Base-by-base conservation (phyloP, 2,888 invertebrate species). In the Chrysolina haemoptera region DNA sequence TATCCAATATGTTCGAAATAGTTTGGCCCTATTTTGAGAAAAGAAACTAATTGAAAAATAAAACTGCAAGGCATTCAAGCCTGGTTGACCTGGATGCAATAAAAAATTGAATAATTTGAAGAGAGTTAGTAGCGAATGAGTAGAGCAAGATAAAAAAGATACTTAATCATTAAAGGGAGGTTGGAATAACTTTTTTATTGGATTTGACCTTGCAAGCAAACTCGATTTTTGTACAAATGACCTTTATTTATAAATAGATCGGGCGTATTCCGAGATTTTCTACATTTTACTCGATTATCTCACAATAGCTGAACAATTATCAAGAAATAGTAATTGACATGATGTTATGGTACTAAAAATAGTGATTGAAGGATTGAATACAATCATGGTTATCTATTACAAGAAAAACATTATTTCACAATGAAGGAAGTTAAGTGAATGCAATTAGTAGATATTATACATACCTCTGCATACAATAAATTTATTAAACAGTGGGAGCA, bases 231-330 rank as follows among this genome's bases (percentile, higher is more conserved):
- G 18, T 18, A 22, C 4, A 53, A 53, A 53, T 53, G 14, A 14
- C 11, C 43, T 12, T 5, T 43, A 53, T 53, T 12, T 20, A 53
- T 53, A 53, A 11, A 22, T 22, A 11, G 14, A 53, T 53, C 20
- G 53, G 10, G 11, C 18, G 2, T 11, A 27, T 59, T 35, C 27
- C 35, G 12, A 22, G 59, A 59, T 59, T 35, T 59, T 27, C n/a
- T n/a, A n/a, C 27, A 35, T n/a, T 67, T 50, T 16, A 46, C 67
- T 71, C 50, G 50, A 71, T 71, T 62, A 68, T 63, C 59, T 59
- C 59, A 59, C 59, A 9, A 59, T 59, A 16, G 35, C 12, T 59
- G 35, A 59, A 35, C 48, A 66, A 66, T 27, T 50, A 27, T 22
- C 27, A 50, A 27, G 22, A 50, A 50, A 22, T 27, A 50, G 16